Evolutionary conservation across 2,797 vertebrate genomes (phyloP), one percentile per base, ranked within the genome.

Genomic region (Megalops cyprinoides): DNA sequence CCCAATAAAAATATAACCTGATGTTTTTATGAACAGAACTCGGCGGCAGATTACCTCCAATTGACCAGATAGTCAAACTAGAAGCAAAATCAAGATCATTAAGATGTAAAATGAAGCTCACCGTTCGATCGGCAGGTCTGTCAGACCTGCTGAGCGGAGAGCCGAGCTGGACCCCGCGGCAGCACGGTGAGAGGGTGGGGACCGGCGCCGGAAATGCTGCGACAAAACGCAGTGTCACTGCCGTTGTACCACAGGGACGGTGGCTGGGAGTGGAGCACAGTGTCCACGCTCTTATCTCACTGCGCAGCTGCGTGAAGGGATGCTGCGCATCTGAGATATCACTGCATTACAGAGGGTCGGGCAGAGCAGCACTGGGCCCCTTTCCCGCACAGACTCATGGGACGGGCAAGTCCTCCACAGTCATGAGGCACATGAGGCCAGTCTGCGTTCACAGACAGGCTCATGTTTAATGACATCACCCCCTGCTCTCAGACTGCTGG

Each of bases 401-500:
- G 34, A 37, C 7, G 20, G 65, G 37, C 8, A 44, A 2, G 67
- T 39, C 67, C 20, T 5, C 55, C n/a, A n/a, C n/a, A n/a, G n/a
- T n/a, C n/a, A n/a, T n/a, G n/a, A n/a, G 20, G 67, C 39, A 10
- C 34, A 65, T 20, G 62, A 65, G 12, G 62, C 31, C 5, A 14
- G 48, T n/a, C 31, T 34, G 6, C 31, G 6, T 20, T 28, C 31
- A 67, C 34, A 67, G 62, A 39, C 4, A 60, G 58, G 31, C 39
- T 67, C 31, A 39, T 67, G 37, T 67, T 67, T 37, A 67, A 34
- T 67, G 62, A 67, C 62, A 67, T 67, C 62, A 39, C 39, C 12
- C 34, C 20, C 62, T 6, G 60, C 1, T 14, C 12, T 65, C 18
- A 31, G 34, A 65, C 31, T 39, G 62, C 15, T 39, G 14, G 62